These are phyloP conservation scores for Beaufortia kweichowensis DNA, from an alignment of 2,113 vertebrate species.

Conservation along the genomic window DNA sequence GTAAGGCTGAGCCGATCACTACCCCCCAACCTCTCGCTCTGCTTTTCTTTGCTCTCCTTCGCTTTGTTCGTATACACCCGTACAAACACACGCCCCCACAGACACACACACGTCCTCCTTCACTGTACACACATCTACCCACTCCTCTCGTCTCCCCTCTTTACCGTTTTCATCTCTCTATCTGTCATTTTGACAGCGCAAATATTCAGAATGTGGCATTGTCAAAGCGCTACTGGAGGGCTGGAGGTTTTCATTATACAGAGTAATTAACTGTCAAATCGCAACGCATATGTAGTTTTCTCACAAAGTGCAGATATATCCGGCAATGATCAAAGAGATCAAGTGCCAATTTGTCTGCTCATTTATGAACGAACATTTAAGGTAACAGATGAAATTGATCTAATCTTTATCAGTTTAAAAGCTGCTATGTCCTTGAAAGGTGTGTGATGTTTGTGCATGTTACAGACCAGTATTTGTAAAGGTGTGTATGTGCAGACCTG, in stretches of 20 bases:
- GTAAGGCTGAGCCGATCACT: constrained; percentile 44
- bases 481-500: constrained; percentile 6
- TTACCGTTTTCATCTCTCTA: constrained; percentile 37
- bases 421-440: neutral
- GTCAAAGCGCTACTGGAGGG: constrained; percentile 35
- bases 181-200: constrained; percentile 45
- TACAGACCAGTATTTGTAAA: neutral
- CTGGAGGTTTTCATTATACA: constrained; percentile 33
- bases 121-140: constrained; percentile 31
- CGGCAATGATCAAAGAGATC: constrained; percentile 12
- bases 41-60: constrained; percentile 12
- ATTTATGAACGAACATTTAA: constrained; percentile 10
- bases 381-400: neutral
- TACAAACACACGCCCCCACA: constrained; percentile 39
- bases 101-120: constrained; percentile 28
- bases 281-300: constrained; percentile 21
- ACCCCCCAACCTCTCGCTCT: constrained; percentile 14
- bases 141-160: constrained; percentile 43
- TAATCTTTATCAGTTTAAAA: neutral
- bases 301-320: neutral
- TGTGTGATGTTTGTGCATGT: constrained; percentile 5
- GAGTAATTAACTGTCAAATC: constrained; percentile 44
- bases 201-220: constrained; percentile 41
- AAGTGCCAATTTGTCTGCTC: constrained; percentile 13
- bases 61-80: constrained; percentile 44